Evolutionary conservation across 2,797 vertebrate genomes (phyloP).

Genomic region (Monodelphis domestica): DNA sequence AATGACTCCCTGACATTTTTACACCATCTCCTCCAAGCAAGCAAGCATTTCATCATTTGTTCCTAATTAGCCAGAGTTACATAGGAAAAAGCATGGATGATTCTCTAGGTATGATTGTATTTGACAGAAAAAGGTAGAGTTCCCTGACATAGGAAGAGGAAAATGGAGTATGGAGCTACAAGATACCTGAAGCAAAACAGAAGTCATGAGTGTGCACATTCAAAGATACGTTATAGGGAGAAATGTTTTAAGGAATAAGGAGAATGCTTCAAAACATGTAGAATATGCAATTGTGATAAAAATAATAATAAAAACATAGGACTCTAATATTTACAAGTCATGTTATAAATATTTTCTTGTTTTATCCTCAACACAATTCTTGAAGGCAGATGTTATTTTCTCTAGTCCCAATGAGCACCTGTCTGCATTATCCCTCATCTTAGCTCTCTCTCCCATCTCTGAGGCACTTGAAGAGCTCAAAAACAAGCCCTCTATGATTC

Average conservation of each 20-base stretch:
- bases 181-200: neutral
- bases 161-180: neutral
- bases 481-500: neutral
- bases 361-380: neutral
- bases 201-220: neutral
- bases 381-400: neutral
- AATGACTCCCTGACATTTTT: neutral
- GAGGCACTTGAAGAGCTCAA: neutral
- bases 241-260: neutral
- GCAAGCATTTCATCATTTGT: neutral
- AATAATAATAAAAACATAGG: neutral
- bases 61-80: neutral
- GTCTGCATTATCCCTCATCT: neutral
- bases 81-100: neutral
- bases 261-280: neutral
- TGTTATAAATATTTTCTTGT: neutral
- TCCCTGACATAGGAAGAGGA: neutral
- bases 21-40: conserved; percentile 12
- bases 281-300: neutral
- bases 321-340: neutral
- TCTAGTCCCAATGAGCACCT: neutral
- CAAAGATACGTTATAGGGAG: neutral
- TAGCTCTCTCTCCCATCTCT: neutral
- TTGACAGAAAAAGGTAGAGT: neutral
- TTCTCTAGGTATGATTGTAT: neutral